A percentile compares a stretch with the other conserved stretches of the same genome.
These are phyloP conservation scores for Falcaria lacertinaria DNA, from an alignment of 2,888 invertebrate genomes.

Conservation along the genomic window DNA sequence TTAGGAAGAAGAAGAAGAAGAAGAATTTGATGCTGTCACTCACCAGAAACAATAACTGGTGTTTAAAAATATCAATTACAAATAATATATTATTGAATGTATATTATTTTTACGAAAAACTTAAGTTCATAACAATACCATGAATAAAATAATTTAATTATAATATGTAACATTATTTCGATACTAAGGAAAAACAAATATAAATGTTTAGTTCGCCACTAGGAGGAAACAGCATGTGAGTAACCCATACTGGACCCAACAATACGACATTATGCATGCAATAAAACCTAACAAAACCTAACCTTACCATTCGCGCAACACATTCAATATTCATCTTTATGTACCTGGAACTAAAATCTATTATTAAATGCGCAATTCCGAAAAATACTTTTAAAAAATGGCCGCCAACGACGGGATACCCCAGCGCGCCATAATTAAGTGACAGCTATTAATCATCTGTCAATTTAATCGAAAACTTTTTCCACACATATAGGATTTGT, in stretches of 20 bases:
- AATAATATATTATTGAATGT: too few species aligned
- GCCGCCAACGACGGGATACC: background rate
- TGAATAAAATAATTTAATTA: too few species aligned
- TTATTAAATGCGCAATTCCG: background rate
- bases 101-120: too few species aligned
- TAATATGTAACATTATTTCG: background rate
- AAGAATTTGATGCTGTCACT: too few species aligned
- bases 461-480: too few species aligned
- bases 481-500: too few species aligned
- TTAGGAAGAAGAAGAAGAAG: too few species aligned
- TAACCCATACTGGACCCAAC: background rate
- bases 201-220: background rate
- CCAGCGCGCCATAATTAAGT: too few species aligned
- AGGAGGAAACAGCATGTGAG: background rate
- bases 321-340: background rate
- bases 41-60: too few species aligned
- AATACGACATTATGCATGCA: background rate
- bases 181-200: background rate
- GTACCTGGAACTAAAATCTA: background rate
- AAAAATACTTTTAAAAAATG: background rate
- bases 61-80: too few species aligned
- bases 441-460: too few species aligned
- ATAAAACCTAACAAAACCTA: background rate
- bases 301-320: background rate
- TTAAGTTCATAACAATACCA: too few species aligned